Conservation (phyloP, 2,797 vertebrate species). For the Micropoecilia bifurca region DNA sequence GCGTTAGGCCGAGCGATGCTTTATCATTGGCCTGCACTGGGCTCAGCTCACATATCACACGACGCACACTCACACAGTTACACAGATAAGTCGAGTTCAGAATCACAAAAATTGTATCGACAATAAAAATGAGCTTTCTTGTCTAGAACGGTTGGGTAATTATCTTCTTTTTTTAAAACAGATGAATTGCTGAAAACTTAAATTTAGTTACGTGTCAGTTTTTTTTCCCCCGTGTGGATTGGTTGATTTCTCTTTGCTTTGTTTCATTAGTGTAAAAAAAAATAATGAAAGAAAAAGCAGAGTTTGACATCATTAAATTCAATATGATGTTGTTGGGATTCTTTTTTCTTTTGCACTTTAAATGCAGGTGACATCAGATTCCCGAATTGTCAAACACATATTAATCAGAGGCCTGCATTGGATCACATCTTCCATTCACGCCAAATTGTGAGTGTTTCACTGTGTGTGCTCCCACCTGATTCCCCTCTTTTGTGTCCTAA, state of each 20-base stretch:
- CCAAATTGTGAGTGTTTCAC: conserved; percentile 8
- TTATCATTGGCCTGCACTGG: conserved; percentile 56
- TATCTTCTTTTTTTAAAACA: neutral
- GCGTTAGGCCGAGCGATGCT: conserved; percentile 12
- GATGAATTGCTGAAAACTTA: neutral
- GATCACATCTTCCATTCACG: neutral
- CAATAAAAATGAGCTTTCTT: neutral
- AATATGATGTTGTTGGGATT: neutral
- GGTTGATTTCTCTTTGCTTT: neutral
- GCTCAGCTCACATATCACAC: conserved; percentile 47
- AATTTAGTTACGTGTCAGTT: neutral
- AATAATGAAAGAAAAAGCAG: no score
- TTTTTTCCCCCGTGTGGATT: no score
- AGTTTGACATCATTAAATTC: neutral
- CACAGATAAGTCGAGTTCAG: conserved; percentile 19
- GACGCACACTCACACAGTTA: conserved; percentile 20
- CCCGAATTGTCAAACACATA: neutral
- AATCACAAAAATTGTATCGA: conserved; percentile 14
- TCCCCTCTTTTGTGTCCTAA: conserved; percentile 63
- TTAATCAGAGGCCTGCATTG: neutral
- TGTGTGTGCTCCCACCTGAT: conserved; percentile 25
- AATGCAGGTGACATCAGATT: neutral
- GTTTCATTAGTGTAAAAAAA: neutral
- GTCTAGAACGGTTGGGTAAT: neutral
- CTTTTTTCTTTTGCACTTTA: neutral